Percentiles rank a stretch among this genome's conserved stretches.
phyloP scores from a whole-genome alignment of 2,888 invertebrate species.

The Elegia similella region DNA sequence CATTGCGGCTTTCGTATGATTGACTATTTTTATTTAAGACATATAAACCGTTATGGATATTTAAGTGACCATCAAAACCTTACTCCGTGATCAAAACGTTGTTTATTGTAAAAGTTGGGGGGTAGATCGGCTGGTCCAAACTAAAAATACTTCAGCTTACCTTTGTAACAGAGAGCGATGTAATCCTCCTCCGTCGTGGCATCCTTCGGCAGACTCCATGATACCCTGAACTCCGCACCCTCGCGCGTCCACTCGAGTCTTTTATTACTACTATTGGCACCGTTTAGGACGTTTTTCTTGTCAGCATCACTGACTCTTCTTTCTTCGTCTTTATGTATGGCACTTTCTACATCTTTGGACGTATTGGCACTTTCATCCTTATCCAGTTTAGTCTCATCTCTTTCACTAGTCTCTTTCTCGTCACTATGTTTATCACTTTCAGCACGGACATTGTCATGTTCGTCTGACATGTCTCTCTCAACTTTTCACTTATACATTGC shows the following conservation, averaged over 20 bases:
- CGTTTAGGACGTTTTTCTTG: slow-evolving; percentile 30
- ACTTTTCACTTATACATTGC: slow-evolving; percentile 34
- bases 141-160: slow-evolving; percentile 51
- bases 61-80: no score
- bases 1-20: no score
- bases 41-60: no score
- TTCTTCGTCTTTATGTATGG: slow-evolving; percentile 39
- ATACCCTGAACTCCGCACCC: slow-evolving; percentile 58
- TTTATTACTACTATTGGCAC: slow-evolving; percentile 32
- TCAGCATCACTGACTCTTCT: slow-evolving; percentile 34
- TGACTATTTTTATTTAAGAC: no score
- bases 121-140: no score
- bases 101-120: no score
- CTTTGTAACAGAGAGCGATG: slow-evolving; percentile 79
- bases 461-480: slow-evolving; percentile 67
- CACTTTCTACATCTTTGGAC: slow-evolving; percentile 45
- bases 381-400: slow-evolving; percentile 24
- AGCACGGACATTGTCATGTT: slow-evolving; percentile 55
- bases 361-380: slow-evolving; percentile 55
- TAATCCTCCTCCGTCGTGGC: slow-evolving; percentile 64
- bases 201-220: slow-evolving; percentile 75
- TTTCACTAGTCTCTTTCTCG: slow-evolving; percentile 37
- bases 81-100: no score
- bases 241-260: slow-evolving; percentile 65
- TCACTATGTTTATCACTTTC: slow-evolving; percentile 42